A percentile compares a stretch with the other conserved stretches of the same genome.
These are phyloP conservation scores for Flabesymbios commensalis DNA, from an alignment of 2,888 invertebrate species.

Conservation along the genomic window DNA sequence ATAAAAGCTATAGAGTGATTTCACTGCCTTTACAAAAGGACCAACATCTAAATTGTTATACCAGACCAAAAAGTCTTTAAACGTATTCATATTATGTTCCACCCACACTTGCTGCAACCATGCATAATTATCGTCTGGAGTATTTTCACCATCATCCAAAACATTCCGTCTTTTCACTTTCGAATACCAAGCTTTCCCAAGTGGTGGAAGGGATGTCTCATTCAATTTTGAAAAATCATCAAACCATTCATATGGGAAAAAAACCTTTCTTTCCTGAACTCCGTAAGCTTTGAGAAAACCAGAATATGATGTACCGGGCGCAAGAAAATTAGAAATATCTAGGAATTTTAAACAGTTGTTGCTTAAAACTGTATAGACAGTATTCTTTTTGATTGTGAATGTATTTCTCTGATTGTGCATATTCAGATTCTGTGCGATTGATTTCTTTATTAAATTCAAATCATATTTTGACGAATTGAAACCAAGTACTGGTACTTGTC, in stretches of 20 bases:
- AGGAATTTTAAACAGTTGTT: background rate
- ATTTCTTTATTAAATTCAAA: background rate
- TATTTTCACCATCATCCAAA: background rate
- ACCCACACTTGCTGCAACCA: background rate
- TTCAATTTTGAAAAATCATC: background rate
- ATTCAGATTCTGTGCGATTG: background rate
- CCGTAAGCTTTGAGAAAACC: background rate
- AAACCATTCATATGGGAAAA: background rate
- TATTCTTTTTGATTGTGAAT: background rate
- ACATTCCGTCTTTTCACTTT: background rate
- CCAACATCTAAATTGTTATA: background rate
- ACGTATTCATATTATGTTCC: background rate
- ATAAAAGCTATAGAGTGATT: background rate
- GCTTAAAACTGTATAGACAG: background rate
- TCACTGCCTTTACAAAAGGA: background rate
- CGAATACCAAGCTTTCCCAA: background rate
- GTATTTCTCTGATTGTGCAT: background rate
- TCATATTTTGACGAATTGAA: too few relatives aligned
- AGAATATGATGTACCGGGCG: background rate
- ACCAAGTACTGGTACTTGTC: too few relatives aligned
- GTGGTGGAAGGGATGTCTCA: background rate
- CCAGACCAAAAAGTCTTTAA: background rate
- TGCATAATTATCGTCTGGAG: background rate
- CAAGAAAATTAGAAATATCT: background rate
- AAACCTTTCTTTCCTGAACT: background rate